phyloP scores from a whole-genome alignment of 2,797 vertebrate genomes.

The Australoheros facetus region DNA sequence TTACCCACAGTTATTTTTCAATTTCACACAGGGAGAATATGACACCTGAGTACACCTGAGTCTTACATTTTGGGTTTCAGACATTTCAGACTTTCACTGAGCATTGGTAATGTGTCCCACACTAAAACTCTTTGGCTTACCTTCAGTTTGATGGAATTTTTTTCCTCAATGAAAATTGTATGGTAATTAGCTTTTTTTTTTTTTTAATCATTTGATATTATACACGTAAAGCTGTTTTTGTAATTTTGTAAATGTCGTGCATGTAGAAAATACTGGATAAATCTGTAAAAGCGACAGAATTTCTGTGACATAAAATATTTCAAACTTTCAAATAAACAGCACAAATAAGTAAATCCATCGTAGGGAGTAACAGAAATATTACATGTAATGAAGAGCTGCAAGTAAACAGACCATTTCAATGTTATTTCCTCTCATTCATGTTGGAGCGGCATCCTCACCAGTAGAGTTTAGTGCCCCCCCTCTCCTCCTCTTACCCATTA shows the following conservation, averaged over 20 bases:
- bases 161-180: background rate
- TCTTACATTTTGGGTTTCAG: background rate
- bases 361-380: background rate
- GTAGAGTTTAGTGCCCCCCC: background rate
- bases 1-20: background rate
- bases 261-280: background rate
- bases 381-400: background rate
- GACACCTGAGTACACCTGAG: background rate
- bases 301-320: background rate
- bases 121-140: background rate
- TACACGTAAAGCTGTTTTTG: too few species aligned
- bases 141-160: background rate
- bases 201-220: too few species aligned
- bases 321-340: background rate
- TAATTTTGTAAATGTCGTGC: background rate
- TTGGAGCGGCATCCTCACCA: constrained; percentile 34
- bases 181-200: background rate
- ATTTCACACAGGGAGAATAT: background rate
- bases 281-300: background rate
- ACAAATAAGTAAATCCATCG: background rate
- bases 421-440: constrained; percentile 17
- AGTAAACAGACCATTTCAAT: background rate
- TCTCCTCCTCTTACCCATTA: constrained; percentile 11
- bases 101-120: background rate
- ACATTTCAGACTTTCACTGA: background rate